Evolutionary conservation across 2,113 vertebrate genomes (phyloP), one percentile per base, ranked within the genome.

Genomic region (Capreolus pygargus): DNA sequence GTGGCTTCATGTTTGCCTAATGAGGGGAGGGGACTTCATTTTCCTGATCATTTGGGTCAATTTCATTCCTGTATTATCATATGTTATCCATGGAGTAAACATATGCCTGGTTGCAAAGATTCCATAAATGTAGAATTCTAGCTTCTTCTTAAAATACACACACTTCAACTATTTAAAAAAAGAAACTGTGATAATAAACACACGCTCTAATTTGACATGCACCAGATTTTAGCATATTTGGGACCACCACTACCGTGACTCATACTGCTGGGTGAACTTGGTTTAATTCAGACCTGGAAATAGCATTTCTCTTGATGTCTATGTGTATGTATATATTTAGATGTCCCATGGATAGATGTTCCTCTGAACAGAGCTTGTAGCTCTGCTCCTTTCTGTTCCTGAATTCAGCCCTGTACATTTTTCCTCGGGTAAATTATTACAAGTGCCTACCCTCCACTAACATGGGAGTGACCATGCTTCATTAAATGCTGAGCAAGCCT

Each of bases 111-210:
- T 50, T 57, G 78, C 85, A 92, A 87, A 86, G 52, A 54, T 78
- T 86, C 36, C 28, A 11, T 47, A 87, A 81, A 12, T 33, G 23
- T 5, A 84, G 79, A 86, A 60, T 33, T n/a, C 57, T 9, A 85
- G 54, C 57, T 95, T 89, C 14, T 83, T 86, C 43, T 27, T 85
- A 52, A 55, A 79, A 39, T 39, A 33, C 39, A n/a, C 74, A 21
- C n/a, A 21, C 17, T 70, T 92, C 52, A 54, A 58, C 50, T 60
- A 25, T 67, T 85, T 61, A 21, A 60, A 91, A 74, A 79, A 96
- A 84, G 61, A 89, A 96, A 83, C 81, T 33, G 12, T 82, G 60
- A 92, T 60, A 76, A 91, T 87, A 86, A 97, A 86, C 86, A 91
- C 36, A 70, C 1, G 3, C 60, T 95, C 54, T 85, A 52, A 45